phyloP scores from a whole-genome alignment of 1,140 invertebrate species.

The Brachionus rubens region DNA sequence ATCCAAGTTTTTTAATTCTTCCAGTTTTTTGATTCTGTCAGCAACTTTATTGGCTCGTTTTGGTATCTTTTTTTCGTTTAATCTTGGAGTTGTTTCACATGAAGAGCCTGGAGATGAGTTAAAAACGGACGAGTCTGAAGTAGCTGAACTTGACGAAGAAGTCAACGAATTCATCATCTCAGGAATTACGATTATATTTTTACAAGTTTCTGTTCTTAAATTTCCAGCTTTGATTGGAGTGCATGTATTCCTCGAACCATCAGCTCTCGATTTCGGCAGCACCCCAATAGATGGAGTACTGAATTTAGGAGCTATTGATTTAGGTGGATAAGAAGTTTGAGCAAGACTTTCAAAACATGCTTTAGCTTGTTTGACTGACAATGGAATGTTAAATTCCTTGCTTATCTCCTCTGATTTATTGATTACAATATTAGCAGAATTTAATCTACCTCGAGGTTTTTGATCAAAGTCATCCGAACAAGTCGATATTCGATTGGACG shows the following conservation, averaged over 20 bases:
- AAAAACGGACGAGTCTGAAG: conserved; percentile 10
- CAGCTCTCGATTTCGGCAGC: neutral
- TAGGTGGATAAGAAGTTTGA: neutral
- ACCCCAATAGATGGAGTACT: neutral
- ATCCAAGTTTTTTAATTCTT: neutral
- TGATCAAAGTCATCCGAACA: neutral
- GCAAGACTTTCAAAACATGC: conserved; percentile 29
- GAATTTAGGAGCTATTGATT: neutral
- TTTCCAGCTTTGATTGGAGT: neutral
- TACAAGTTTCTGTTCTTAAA: neutral
- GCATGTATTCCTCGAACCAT: neutral
- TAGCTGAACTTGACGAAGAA: conserved; percentile 16
- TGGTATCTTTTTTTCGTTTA: neutral
- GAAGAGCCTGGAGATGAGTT: neutral
- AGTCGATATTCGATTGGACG: neutral
- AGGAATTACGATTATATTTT: neutral
- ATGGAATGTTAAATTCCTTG: conserved; percentile 14
- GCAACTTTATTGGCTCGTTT: neutral
- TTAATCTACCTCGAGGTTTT: neutral
- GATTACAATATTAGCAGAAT: neutral
- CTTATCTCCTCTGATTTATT: conserved; percentile 23
- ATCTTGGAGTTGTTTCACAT: conserved; percentile 15
- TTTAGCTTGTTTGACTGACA: conserved; percentile 36
- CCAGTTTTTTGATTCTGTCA: neutral
- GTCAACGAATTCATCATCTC: conserved; percentile 11